Evolutionary conservation across 2,113 vertebrate species (phyloP).

Genomic region (Daboia siamensis): DNA sequence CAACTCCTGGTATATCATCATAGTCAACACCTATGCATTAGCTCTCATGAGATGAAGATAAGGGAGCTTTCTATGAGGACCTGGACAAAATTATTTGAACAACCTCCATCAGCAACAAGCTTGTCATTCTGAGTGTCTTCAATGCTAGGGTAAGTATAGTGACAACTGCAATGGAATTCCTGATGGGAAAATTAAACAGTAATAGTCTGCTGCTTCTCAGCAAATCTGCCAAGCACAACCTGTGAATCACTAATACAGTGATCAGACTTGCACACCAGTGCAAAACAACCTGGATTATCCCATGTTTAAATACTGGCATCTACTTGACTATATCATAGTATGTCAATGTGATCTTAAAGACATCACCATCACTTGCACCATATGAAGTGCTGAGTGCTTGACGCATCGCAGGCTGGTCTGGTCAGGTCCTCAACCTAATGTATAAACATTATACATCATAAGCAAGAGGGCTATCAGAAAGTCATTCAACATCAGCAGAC

Average conservation of each 20-base stretch:
- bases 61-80: neutral
- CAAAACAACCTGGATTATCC: neutral
- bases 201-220: neutral
- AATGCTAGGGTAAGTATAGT: neutral
- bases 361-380: neutral
- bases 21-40: neutral
- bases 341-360: neutral
- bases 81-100: neutral
- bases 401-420: neutral
- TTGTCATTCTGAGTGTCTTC: neutral
- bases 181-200: neutral
- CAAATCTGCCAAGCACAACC: neutral
- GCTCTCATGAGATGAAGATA: neutral
- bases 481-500: neutral
- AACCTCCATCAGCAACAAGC: neutral
- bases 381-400: neutral
- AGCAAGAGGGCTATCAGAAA: neutral
- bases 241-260: neutral
- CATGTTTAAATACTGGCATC: neutral
- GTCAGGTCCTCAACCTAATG: neutral
- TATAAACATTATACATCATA: neutral
- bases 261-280: neutral
- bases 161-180: neutral
- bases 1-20: neutral
- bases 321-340: neutral